These are phyloP conservation scores for Ganaspis sp. DNA, from an alignment of 1,140 invertebrate species.

Conservation along the genomic window DNA sequence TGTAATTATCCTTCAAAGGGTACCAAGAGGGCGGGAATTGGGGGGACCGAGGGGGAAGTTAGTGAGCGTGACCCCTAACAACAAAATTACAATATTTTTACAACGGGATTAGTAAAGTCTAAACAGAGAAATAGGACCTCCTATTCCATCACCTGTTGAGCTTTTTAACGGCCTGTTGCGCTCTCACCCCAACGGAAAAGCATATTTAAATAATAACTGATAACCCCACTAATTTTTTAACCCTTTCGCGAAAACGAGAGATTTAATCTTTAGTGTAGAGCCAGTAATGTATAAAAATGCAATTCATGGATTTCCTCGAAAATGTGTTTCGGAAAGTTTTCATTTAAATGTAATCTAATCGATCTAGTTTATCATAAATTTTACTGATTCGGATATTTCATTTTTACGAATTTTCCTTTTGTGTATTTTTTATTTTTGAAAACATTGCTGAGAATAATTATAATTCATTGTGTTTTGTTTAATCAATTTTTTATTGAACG, in stretches of 20 bases:
- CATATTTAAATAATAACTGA: background rate
- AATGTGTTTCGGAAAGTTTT: too few species aligned
- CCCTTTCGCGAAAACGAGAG: background rate
- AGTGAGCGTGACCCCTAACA: background rate
- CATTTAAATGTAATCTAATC: too few species aligned
- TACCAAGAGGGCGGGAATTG: background rate
- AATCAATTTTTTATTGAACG: too few species aligned
- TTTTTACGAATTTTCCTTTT: too few species aligned
- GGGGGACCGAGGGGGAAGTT: background rate
- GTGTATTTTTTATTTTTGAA: too few species aligned
- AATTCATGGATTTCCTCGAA: too few species aligned
- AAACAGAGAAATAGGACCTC: background rate
- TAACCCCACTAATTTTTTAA: background rate
- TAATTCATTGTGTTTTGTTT: too few species aligned
- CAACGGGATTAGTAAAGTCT: background rate
- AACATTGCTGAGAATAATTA: too few species aligned
- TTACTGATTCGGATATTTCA: too few species aligned
- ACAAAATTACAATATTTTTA: conserved; percentile 4
- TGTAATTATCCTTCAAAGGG: conserved; percentile 10
- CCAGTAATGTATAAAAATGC: too few species aligned
- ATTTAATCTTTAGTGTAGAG: conserved; percentile 14
- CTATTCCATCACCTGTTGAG: background rate
- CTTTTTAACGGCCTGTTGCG: background rate
- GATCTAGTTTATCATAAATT: too few species aligned
- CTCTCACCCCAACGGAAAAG: background rate